These are phyloP conservation scores for Cyclura pinguis DNA, from an alignment of 2,797 vertebrate genomes.

Conservation along the genomic window DNA sequence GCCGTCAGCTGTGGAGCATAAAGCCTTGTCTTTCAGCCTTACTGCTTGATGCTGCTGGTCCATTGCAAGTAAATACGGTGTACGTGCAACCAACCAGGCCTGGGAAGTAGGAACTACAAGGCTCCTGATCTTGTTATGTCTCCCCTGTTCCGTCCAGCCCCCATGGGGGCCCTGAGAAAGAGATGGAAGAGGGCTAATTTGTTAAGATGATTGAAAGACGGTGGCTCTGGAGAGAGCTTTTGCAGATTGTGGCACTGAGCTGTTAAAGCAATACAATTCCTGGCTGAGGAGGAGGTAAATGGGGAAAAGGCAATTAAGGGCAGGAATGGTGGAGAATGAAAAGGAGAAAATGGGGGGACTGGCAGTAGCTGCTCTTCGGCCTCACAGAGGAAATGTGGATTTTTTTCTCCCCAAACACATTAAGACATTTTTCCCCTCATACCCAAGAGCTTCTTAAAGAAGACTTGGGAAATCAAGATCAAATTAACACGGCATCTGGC, in stretches of 20 bases:
- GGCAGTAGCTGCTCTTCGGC: not conserved
- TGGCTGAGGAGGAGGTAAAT: not conserved
- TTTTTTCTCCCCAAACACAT: not conserved
- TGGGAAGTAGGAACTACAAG: not conserved
- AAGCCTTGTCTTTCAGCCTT: not conserved
- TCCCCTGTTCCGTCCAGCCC: not conserved
- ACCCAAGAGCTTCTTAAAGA: slow-evolving; percentile 4
- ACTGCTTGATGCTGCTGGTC: not conserved
- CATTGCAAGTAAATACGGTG: fast-evolving
- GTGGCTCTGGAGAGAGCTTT: not conserved
- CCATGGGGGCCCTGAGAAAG: not conserved
- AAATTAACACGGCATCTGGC: slow-evolving; percentile 33
- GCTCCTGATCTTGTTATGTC: not conserved
- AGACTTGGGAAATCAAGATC: slow-evolving; percentile 19
- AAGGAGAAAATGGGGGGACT: not conserved
- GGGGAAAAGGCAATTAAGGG: not conserved
- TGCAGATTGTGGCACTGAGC: not conserved
- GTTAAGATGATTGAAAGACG: slow-evolving; percentile 13
- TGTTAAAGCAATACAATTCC: not conserved
- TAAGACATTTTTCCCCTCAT: not conserved
- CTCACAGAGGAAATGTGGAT: not conserved
- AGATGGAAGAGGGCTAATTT: slow-evolving; percentile 5
- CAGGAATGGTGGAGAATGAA: not conserved
- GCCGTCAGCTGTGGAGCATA: not conserved
- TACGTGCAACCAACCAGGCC: too few relatives aligned